Percentiles rank a stretch among this genome's conserved stretches.
phyloP scores from a whole-genome alignment of 1,140 invertebrate genomes.

The Danaus melanippus region DNA sequence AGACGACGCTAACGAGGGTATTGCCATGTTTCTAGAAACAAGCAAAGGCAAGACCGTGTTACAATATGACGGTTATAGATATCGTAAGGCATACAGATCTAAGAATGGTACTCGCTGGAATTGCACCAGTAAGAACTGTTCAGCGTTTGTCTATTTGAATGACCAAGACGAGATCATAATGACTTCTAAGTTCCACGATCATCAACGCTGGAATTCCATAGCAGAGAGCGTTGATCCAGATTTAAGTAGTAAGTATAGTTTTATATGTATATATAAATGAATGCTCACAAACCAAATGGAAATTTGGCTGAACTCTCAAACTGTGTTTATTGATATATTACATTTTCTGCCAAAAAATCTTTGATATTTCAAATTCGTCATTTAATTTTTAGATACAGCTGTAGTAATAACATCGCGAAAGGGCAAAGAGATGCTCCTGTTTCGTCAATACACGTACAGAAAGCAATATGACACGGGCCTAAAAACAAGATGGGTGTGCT shows the following conservation, averaged over 20 bases:
- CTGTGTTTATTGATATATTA: too few species aligned
- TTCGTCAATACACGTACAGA: conserved; percentile 50
- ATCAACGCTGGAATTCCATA: conserved; percentile 12
- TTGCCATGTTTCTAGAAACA: conserved; percentile 35
- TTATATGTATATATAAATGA: too few species aligned
- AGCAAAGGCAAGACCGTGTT: conserved; percentile 38
- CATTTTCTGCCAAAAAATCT: too few species aligned
- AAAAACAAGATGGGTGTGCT: conserved; percentile 54
- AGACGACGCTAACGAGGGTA: conserved; percentile 20
- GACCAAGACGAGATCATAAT: conserved; percentile 44
- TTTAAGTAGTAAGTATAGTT: too few species aligned
- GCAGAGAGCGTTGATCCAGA: conserved; percentile 22
- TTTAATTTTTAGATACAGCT: conserved; percentile 33
- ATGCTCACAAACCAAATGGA: too few species aligned
- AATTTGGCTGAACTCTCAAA: too few species aligned
- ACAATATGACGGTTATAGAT: conserved; percentile 43
- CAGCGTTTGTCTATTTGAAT: conserved; percentile 38
- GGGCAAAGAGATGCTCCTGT: conserved; percentile 55
- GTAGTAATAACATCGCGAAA: conserved; percentile 55
- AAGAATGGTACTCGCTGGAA: conserved; percentile 42
- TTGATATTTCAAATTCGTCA: too few species aligned
- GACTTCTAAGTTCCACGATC: conserved; percentile 30
- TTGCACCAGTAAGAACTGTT: conserved; percentile 39
- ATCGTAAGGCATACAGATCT: conserved; percentile 35
- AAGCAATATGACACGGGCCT: conserved; percentile 42